Evolutionary conservation across 2,888 invertebrate species (phyloP).

Genomic region (Hydrotaea cyrtoneurina): DNA sequence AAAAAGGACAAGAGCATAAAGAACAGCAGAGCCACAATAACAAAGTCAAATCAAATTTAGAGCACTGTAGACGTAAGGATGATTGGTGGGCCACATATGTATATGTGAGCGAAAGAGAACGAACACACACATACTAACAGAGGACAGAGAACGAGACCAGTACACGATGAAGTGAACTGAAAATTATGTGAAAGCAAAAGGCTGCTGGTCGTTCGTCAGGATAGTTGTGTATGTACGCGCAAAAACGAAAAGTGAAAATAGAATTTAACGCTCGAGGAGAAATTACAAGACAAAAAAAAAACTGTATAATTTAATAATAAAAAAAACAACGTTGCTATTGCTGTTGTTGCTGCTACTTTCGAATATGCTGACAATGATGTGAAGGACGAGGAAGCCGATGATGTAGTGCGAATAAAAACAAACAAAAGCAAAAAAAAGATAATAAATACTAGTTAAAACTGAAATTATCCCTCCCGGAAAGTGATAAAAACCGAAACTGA

Average conservation of each 20-base stretch:
- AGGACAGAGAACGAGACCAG: background rate
- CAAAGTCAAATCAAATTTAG: conserved; percentile 44
- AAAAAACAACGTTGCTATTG: conserved; percentile 8
- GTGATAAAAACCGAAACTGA: background rate
- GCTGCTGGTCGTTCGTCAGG: conserved; percentile 77
- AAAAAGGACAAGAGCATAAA: conserved; percentile 66
- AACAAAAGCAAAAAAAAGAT: conserved; percentile 11
- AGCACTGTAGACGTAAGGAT: conserved; percentile 56
- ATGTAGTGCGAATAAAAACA: conserved; percentile 46
- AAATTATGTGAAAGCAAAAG: conserved; percentile 70
- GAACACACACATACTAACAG: background rate
- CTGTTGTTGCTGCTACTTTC: background rate
- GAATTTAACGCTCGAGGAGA: conserved; percentile 41
- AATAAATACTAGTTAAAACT: conserved; percentile 18
- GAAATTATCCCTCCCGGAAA: conserved; percentile 6
- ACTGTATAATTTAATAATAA: conserved; percentile 33
- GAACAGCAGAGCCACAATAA: conserved; percentile 32
- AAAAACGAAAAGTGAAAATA: conserved; percentile 19
- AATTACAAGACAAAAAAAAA: conserved; percentile 16
- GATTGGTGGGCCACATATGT: conserved; percentile 38
- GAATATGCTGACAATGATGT: background rate
- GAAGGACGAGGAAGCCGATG: background rate
- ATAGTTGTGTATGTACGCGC: conserved; percentile 67
- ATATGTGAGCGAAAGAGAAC: too few relatives aligned
- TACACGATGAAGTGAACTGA: background rate